phyloP scores from a whole-genome alignment of 2,797 vertebrate species.

The Chelonia mydas region DNA sequence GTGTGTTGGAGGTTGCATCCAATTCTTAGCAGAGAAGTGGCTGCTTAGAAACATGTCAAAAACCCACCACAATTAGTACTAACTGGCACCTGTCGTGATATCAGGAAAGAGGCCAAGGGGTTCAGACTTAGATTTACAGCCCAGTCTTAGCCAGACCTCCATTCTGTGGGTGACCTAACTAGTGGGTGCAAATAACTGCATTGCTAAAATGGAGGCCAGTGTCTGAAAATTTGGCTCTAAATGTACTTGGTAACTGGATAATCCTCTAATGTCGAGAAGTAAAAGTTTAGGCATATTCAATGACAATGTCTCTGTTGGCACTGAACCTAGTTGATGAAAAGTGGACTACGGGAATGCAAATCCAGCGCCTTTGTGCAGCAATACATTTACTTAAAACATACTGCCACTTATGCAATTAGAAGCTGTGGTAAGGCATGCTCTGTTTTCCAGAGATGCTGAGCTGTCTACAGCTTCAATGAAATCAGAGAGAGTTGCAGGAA shows the following conservation, averaged over 20 bases:
- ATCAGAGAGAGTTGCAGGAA: neutral
- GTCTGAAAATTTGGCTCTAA: neutral
- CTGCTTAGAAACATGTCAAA: neutral
- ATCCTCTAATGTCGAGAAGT: constrained; percentile 9
- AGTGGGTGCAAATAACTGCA: neutral
- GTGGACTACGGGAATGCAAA: neutral
- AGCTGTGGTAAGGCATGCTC: constrained; percentile 14
- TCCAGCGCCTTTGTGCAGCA: constrained; percentile 15
- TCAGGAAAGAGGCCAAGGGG: neutral
- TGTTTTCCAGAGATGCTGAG: constrained; percentile 46
- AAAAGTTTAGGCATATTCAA: neutral
- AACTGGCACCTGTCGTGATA: neutral
- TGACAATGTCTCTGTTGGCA: constrained; percentile 4
- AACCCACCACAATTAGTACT: neutral
- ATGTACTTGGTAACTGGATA: neutral
- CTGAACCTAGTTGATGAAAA: constrained; percentile 25
- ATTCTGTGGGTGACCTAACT: neutral
- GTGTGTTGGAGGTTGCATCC: neutral
- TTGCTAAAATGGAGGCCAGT: neutral
- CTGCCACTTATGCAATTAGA: constrained; percentile 26
- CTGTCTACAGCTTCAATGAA: constrained; percentile 33
- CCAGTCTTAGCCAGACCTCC: neutral
- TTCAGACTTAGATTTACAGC: neutral
- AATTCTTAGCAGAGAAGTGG: neutral
- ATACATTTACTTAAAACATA: constrained; percentile 19